Conservation (phyloP, 2,797 vertebrate species). For the Bufotes viridis region DNA sequence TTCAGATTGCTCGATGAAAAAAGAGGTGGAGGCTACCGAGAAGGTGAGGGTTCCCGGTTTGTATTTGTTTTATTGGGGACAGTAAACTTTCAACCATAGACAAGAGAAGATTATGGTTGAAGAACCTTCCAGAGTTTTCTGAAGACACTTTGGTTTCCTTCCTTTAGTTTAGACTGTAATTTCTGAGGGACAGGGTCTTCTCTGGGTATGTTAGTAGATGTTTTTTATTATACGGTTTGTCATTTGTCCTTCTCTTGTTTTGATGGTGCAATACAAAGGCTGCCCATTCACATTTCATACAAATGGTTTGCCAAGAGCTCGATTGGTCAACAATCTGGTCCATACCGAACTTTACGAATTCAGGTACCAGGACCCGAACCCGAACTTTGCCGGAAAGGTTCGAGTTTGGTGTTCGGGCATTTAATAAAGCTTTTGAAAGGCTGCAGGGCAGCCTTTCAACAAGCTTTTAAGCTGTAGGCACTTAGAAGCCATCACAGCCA, state of each 20-base stretch:
- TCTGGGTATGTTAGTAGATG: background rate
- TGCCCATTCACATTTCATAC: too few species aligned
- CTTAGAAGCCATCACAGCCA: too few species aligned
- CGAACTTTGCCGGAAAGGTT: too few species aligned
- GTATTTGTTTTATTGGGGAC: background rate
- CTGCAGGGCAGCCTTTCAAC: too few species aligned
- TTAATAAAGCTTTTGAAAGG: too few species aligned
- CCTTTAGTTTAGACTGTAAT: background rate
- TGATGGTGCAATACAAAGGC: background rate
- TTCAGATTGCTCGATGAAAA: constrained; percentile 72
- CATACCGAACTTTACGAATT: too few species aligned
- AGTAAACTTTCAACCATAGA: background rate
- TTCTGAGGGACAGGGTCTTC: background rate
- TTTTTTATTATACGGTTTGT: background rate
- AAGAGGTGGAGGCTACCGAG: constrained; percentile 63
- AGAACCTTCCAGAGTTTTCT: background rate
- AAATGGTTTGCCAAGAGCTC: too few species aligned
- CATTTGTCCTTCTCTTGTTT: background rate
- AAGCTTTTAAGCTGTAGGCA: too few species aligned
- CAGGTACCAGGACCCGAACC: too few species aligned
- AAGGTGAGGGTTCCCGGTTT: constrained; percentile 36
- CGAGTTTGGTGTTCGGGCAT: too few species aligned
- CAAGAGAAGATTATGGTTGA: background rate
- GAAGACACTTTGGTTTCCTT: background rate
- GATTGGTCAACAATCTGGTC: too few species aligned